A percentile compares a stretch with the other conserved stretches of the same genome.
phyloP scores from a whole-genome alignment of 2,113 vertebrate genomes.

The Microtus montanus region DNA sequence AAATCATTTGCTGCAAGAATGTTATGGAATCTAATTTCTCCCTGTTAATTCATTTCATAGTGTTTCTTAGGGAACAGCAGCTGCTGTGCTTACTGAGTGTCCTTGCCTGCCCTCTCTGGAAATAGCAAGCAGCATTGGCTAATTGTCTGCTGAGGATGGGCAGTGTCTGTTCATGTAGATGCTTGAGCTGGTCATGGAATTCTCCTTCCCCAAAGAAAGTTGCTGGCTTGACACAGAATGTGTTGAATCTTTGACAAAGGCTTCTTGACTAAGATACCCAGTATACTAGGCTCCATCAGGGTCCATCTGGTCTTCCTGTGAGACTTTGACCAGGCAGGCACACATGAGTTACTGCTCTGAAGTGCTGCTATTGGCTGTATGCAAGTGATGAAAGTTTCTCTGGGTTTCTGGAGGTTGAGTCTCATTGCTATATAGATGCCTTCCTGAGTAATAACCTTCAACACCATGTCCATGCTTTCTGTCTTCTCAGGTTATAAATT shows the following conservation, averaged over 20 bases:
- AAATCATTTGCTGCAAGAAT: not conserved
- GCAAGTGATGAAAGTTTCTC: not conserved
- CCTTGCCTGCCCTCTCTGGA: not conserved
- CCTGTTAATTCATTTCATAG: not conserved
- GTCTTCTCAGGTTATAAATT: not conserved
- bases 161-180: not conserved
- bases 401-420: not conserved
- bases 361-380: not conserved
- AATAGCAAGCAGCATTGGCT: not conserved
- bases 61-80: not conserved
- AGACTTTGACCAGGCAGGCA: not conserved
- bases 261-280: not conserved
- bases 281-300: not conserved
- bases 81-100: too few relatives aligned
- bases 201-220: not conserved
- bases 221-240: not conserved
- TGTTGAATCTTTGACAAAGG: not conserved
- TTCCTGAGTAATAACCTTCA: not conserved
- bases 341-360: not conserved
- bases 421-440: rapidly evolving
- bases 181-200: not conserved
- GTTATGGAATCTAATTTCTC: not conserved
- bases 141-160: not conserved
- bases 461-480: not conserved
- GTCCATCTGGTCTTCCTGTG: not conserved